Conservation (phyloP, 2,113 vertebrate genomes). For the Osmerus eperlanus region DNA sequence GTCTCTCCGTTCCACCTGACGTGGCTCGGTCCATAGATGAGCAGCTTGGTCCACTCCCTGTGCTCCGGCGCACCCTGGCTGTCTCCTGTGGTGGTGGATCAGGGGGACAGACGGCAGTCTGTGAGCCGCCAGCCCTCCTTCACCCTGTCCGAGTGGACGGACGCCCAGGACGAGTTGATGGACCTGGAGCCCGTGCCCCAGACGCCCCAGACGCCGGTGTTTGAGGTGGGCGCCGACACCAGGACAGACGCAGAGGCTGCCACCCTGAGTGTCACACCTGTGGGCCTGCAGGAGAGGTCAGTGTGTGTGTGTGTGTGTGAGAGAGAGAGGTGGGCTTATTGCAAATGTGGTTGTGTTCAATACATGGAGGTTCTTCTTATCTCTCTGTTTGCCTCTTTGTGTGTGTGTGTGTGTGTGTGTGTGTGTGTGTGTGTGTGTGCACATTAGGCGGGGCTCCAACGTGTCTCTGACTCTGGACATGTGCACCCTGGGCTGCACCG, state of each 20-base stretch:
- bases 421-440: not conserved
- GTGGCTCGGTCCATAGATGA: conserved; percentile 59
- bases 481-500: conserved; percentile 93
- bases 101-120: conserved; percentile 88
- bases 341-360: no score
- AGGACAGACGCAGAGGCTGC: conserved; percentile 82
- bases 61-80: conserved; percentile 45
- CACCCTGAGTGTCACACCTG: conserved; percentile 86
- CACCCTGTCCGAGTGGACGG: conserved; percentile 95
- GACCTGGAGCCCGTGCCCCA: conserved; percentile 83
- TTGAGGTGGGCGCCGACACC: conserved; percentile 84
- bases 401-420: not conserved
- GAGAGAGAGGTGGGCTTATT: conserved; percentile 82
- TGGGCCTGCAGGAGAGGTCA: conserved; percentile 97
- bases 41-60: conserved; percentile 68
- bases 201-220: conserved; percentile 77
- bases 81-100: conserved; percentile 52
- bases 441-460: conserved; percentile 91
- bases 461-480: conserved; percentile 97
- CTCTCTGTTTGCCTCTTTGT: not conserved
- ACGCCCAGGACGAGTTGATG: conserved; percentile 87
- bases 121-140: conserved; percentile 97
- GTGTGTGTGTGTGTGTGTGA: conserved; percentile 10
- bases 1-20: no score
- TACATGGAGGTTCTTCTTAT: no score